phyloP scores from a whole-genome alignment of 2,113 vertebrate species.

The Ameiurus melas region DNA sequence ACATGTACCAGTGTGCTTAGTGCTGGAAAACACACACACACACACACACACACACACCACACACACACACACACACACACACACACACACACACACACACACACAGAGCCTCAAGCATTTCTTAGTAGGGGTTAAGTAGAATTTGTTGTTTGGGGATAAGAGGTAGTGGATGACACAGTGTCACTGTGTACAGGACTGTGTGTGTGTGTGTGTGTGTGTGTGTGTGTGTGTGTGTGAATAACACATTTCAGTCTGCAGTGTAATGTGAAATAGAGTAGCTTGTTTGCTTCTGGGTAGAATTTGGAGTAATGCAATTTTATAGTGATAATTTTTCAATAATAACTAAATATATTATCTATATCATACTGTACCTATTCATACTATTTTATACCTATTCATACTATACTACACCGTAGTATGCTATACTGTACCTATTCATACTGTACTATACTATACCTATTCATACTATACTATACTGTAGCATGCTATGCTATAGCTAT shows the following conservation, averaged over 20 bases:
- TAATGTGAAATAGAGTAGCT: background rate
- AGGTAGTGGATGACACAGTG: conserved; percentile 6
- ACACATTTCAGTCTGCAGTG: background rate
- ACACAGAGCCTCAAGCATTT: conserved; percentile 19
- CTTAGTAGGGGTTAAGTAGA: conserved; percentile 19
- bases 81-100: conserved; percentile 38
- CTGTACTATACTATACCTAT: background rate
- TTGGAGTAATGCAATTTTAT: background rate
- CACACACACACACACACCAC: conserved; percentile 35
- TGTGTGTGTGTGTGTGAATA: conserved; percentile 15
- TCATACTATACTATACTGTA: background rate
- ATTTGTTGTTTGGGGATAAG: conserved; percentile 21
- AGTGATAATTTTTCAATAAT: background rate
- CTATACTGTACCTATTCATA: background rate
- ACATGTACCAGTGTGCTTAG: conserved; percentile 32
- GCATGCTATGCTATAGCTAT: background rate
- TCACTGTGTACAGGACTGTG: conserved; percentile 1
- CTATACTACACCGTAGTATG: background rate
- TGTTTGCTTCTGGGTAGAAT: background rate
- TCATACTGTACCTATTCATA: too few species aligned
- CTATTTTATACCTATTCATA: background rate
- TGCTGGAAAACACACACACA: conserved; percentile 39
- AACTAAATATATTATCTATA: background rate
- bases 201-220: conserved; percentile 31
- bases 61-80: conserved; percentile 35